Base-by-base conservation (phyloP, 2,113 vertebrate species). In the Heliornis fulica region DNA sequence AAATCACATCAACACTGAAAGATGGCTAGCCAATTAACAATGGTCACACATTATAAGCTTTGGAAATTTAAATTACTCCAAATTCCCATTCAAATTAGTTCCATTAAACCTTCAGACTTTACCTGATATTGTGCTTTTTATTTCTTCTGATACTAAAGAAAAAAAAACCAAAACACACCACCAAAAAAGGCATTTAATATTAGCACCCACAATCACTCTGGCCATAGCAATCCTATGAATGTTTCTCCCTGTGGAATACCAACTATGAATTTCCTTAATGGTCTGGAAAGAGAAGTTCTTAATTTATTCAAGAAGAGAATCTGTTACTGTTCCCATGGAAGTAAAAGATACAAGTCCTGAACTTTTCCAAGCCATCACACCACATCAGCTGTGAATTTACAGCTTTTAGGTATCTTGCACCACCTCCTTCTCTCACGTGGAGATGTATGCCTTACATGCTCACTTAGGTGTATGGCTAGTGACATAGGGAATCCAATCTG, bases 1-100 rank as follows among this genome's bases (percentile, higher is more conserved):
- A 94, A 94, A 89, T 96, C 78, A 94, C 2, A 22, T 90, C 54
- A 80, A 11, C 43, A 38, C 2, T 54, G 59, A 79, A 70, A 70
- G 79, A 77, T 45, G 50, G 50, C 63, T 34, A 15, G 32, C 0
- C 56, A 64, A 90, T 90, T 95, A 90, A 80, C 23, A 63, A 31
- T 1, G 1, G 31, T 38, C 65, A 83, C 41, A 3, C 70, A 74
- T 46, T 61, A 50, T 15, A 69, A 41, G 29, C 59, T 43, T 41
- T 80, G 34, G 43, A 91, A 66, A 84, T 76, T 18, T 48, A 76
- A 69, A 54, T 83, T 83, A 51, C 31, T 87, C 32, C 11, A 32
- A 84, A 72, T 69, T 88, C 66, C 46, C 54, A 70, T 70, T 66
- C 75, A 76, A 25, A 10, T 46, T 53, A 54, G 15, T 46, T 85